Evolutionary conservation across 2,113 vertebrate genomes (phyloP), one percentile per base, ranked within the genome.

Genomic region (Electrona antarctica): DNA sequence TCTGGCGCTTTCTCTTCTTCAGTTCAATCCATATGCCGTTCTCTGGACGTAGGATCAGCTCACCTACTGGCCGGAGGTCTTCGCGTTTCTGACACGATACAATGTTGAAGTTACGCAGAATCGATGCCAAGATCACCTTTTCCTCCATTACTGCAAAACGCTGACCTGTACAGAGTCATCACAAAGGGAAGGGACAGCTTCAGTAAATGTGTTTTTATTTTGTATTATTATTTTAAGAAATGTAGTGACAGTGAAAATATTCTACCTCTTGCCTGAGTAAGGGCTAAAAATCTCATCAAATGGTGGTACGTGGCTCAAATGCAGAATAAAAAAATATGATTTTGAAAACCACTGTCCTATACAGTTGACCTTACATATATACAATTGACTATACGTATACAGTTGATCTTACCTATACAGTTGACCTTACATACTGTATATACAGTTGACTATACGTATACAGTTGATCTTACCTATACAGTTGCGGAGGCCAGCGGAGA

Each of bases 401-500:
- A 9, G 21, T 15, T 11, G 29, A 58, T 93, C 93, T 28, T 82
- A 99, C 29, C 29, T 33, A 33, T 33, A 33, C 29, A 33, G 29
- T 33, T 33, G 29, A 33, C 4, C 29, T 33, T 33, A 33, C 29
- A 33, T 33, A 33, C 29, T n/a, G n/a, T n/a, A n/a, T 6, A 41
- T 21, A 21, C 21, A 21, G 21, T 21, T 21, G 21, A 21, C 21
- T 21, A 21, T 21, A 21, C 21, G 13, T 5, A 14, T 11, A 21
- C 21, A 9, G 21, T 15, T 11, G 29, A 58, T 93, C 93, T 28
- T 82, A 99, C 97, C 98, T 12, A 99, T 97, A 55, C 97, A 99
- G 90, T 99, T 99, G 71, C 97, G 94, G 49, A 95, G 92, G 56
- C 98, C 98, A 1, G 97, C 97, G 13, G 98, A 99, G 84, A 99